Percentiles rank a stretch among this genome's conserved stretches.
Evolutionary conservation across 2,888 invertebrate species (phyloP).

Genomic region (Phasia obesa): DNA sequence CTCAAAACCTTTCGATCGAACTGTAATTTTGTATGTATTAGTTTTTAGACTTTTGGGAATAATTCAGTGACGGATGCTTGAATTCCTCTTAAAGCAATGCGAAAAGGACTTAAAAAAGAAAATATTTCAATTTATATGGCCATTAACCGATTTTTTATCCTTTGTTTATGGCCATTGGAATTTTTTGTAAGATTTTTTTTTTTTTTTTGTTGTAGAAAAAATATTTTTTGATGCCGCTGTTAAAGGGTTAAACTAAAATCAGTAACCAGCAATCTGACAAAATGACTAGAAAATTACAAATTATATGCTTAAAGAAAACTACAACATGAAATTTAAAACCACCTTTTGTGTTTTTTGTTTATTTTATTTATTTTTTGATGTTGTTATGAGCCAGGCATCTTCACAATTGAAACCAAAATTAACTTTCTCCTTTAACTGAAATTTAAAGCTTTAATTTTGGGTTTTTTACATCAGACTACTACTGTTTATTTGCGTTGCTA

Average conservation of each 20-base stretch:
- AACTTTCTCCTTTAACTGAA: conserved; percentile 67
- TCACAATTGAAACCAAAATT: conserved; percentile 49
- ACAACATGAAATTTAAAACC: conserved; percentile 60
- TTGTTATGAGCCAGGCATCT: conserved; percentile 27
- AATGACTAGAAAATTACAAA: conserved; percentile 60
- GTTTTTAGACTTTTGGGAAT: no score
- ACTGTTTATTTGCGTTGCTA: not conserved
- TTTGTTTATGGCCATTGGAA: no score
- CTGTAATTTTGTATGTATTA: no score
- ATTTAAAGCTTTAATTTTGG: conserved; percentile 66
- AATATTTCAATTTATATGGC: no score
- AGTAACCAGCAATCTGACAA: conserved; percentile 21
- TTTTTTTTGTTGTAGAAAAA: not conserved
- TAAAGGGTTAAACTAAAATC: conserved; percentile 52
- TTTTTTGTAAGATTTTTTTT: not conserved
- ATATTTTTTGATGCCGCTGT: not conserved
- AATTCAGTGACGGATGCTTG: no score
- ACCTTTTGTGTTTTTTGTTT: conserved; percentile 23
- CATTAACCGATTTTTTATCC: no score
- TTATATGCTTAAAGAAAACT: conserved; percentile 39
- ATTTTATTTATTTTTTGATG: conserved; percentile 16
- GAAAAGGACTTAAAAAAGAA: no score
- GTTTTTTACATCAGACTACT: conserved; percentile 18
- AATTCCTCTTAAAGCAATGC: no score
- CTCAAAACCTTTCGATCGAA: no score